Evolutionary conservation across 2,888 invertebrate genomes (phyloP), one percentile per base, ranked within the genome.

Genomic region (Dasysyrphus albostriatus): DNA sequence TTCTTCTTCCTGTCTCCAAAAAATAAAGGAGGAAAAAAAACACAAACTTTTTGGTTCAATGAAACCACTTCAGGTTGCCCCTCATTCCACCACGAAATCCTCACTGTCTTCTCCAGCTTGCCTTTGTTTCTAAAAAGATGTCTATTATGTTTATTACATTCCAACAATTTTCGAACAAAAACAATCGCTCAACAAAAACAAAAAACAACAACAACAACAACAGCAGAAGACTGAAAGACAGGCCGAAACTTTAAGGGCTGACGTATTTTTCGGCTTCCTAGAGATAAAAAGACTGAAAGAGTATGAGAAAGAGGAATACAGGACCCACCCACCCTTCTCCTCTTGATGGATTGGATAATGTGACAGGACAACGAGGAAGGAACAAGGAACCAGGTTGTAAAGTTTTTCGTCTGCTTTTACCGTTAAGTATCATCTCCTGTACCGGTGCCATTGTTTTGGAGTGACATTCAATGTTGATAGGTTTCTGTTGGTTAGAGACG

Each of bases 311-410:
- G 16, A 10, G 12, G 24, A 10, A 58, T 2, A 42, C 3, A 14
- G 42, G 24, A 16, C 16, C 42, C 14, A 14, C 14, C 42, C 39
- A 39, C 39, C 47, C 59, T 83, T 81, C 72, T 74, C 73, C 77
- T 81, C 77, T 81, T 85, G 84, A 85, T 81, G 84, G 81, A 85
- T 85, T 81, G 73, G 69, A 67, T 85, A 77, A 81, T 77, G 84
- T 81, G 84, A 81, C 84, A 85, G 77, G 76, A 85, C 77, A 81
- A 76, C 47, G 42, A 76, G 32, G 42, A 32, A 51, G 42, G 49
- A 42, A 54, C 19, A 29, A 12, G 47, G 34, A 54, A 70, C 49
- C 42, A 51, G 47, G 70, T 77, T 81, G 37, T 59, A 67, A 67
- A 32, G 75, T 77, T 61, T 65, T 75, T 65, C 80, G 75, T 76